These are phyloP conservation scores for Hippocampus guttulatus DNA, from an alignment of 2,113 vertebrate genomes.

Conservation along the genomic window DNA sequence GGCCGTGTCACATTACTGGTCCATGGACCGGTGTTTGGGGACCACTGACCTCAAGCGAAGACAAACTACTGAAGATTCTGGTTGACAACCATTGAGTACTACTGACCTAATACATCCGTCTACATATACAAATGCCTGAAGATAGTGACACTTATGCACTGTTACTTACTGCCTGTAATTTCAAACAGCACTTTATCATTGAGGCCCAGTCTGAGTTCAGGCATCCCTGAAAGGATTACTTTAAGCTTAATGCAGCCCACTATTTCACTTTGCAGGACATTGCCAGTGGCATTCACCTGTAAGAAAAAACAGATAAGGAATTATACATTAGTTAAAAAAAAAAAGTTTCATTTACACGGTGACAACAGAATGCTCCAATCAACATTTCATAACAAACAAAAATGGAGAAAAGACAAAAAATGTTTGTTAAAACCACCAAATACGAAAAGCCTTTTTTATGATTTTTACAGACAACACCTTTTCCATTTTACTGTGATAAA, in stretches of 20 bases:
- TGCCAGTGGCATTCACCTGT: slow-evolving; percentile 82
- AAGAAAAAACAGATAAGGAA: background rate
- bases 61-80: background rate
- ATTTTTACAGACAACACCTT: background rate
- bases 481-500: background rate
- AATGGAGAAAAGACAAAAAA: background rate
- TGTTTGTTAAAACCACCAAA: background rate
- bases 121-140: background rate
- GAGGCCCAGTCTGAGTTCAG: slow-evolving; percentile 84
- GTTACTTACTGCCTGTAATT: slow-evolving; percentile 85
- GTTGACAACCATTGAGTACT: background rate
- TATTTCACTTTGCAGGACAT: slow-evolving; percentile 85
- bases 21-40: no score
- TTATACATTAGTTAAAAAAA: no score
- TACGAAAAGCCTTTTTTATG: background rate
- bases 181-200: slow-evolving; percentile 91
- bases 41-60: background rate
- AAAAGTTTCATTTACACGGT: background rate
- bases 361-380: background rate
- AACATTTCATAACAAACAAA: background rate
- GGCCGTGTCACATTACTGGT: no score
- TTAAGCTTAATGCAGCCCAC: slow-evolving; percentile 85
- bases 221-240: slow-evolving; percentile 89
- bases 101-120: background rate
- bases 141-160: background rate